Conservation (phyloP, 1,140 invertebrate species). For the Meloidogyne exigua region DNA sequence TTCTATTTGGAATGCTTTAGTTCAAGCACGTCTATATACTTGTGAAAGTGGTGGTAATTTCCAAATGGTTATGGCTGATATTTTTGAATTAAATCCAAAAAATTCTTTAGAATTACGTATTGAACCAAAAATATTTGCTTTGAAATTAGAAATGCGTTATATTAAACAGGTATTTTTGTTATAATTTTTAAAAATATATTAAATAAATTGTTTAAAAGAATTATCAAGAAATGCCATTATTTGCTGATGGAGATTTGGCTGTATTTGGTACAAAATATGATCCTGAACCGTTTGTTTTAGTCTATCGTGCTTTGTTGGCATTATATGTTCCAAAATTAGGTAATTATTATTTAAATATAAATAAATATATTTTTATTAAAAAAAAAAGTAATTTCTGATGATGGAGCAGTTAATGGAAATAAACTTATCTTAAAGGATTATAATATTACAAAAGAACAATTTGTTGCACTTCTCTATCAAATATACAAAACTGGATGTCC, state of each 20-base stretch:
- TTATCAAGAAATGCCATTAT: neutral
- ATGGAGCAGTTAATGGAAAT: neutral
- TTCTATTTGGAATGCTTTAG: neutral
- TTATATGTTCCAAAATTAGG: neutral
- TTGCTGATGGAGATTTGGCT: neutral
- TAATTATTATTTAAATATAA: neutral
- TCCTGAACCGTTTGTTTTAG: neutral
- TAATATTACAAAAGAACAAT: slow-evolving; percentile 5
- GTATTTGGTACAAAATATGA: neutral
- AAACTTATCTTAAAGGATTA: neutral
- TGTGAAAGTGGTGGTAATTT: neutral
- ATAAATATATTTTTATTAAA: neutral
- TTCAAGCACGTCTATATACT: neutral
- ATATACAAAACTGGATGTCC: neutral
- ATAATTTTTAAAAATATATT: neutral
- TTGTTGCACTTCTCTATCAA: neutral
- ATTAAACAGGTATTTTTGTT: neutral
- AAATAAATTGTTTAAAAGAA: neutral
- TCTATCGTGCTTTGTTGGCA: neutral
- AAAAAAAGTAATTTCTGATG: neutral
- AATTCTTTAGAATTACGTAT: neutral
- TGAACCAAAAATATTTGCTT: neutral
- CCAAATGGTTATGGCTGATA: neutral
- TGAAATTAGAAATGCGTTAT: slow-evolving; percentile 2
- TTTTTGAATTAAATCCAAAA: neutral